phyloP scores from a whole-genome alignment of 1,140 invertebrate genomes.

The Brachionus koreanus region DNA sequence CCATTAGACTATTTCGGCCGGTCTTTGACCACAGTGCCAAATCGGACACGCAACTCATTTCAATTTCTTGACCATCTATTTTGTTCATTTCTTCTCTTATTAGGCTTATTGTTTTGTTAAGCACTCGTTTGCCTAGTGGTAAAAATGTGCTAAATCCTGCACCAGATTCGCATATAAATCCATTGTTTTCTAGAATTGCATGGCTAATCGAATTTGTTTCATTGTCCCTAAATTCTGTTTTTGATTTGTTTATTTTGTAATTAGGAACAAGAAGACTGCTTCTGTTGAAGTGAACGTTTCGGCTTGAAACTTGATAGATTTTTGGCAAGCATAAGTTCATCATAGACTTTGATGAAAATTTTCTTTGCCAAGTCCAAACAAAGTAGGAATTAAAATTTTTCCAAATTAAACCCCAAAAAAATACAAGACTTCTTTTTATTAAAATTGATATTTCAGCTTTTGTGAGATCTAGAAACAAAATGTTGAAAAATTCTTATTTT shows the following conservation, averaged over 20 bases:
- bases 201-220: conserved; percentile 22
- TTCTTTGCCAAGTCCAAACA: background rate
- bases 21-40: background rate
- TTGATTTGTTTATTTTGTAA: background rate
- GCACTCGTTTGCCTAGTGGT: conserved; percentile 29
- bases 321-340: background rate
- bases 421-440: too few relatives aligned
- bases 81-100: conserved; percentile 30
- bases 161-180: conserved; percentile 19
- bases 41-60: background rate
- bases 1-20: conserved; percentile 43
- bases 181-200: conserved; percentile 35
- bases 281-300: background rate
- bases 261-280: conserved; percentile 18
- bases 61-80: conserved; percentile 38
- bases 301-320: background rate
- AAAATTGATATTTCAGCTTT: too few relatives aligned
- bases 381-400: too few relatives aligned
- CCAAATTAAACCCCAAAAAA: too few relatives aligned
- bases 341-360: background rate
- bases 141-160: background rate
- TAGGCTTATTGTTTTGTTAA: conserved; percentile 13
- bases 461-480: too few relatives aligned
- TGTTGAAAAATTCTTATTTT: too few relatives aligned
- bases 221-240: background rate